phyloP scores from a whole-genome alignment of 2,888 invertebrate species.

The Amblyjoppa fuscipennis region DNA sequence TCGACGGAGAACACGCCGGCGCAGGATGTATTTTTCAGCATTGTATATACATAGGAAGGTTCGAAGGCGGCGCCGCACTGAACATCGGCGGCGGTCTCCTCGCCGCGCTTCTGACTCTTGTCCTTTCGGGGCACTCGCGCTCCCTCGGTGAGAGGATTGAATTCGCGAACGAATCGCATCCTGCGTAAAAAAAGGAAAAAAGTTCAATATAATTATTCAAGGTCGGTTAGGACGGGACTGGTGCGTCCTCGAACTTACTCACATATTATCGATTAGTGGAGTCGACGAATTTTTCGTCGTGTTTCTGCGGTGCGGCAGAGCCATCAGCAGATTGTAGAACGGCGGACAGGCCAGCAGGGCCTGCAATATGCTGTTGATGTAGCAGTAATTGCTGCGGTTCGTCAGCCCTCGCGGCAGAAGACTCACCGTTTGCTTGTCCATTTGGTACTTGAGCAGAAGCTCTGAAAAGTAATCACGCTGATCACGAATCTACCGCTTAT shows the following conservation, averaged over 20 bases:
- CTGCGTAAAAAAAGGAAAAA: constrained; percentile 83
- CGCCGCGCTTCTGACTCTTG: constrained; percentile 83
- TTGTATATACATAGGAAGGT: constrained; percentile 94
- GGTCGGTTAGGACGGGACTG: constrained; percentile 12
- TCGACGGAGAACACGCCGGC: constrained; percentile 91
- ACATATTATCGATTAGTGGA: constrained; percentile 97
- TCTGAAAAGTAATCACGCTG: constrained; percentile 86
- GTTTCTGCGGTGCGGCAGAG: constrained; percentile 89
- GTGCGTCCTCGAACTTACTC: constrained; percentile 85
- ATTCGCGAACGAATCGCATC: constrained; percentile 93
- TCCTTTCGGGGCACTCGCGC: constrained; percentile 86
- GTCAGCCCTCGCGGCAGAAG: constrained; percentile 95
- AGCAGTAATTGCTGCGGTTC: constrained; percentile 98
- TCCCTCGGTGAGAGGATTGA: constrained; percentile 89
- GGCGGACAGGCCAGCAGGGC: constrained; percentile 97
- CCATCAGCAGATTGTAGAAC: constrained; percentile 95
- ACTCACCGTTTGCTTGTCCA: constrained; percentile 92
- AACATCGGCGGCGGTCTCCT: constrained; percentile 86
- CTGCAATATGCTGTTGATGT: constrained; percentile 97
- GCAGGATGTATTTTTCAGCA: constrained; percentile 92
- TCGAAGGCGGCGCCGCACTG: constrained; percentile 94
- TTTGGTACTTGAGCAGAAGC: constrained; percentile 90
- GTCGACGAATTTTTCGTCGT: constrained; percentile 87
- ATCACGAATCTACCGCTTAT: background rate
- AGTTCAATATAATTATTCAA: constrained; percentile 12